A percentile compares a stretch with the other conserved stretches of the same genome.
Conservation (phyloP, 2,888 invertebrate species). For the Cremastobaeus sp. region DNA sequence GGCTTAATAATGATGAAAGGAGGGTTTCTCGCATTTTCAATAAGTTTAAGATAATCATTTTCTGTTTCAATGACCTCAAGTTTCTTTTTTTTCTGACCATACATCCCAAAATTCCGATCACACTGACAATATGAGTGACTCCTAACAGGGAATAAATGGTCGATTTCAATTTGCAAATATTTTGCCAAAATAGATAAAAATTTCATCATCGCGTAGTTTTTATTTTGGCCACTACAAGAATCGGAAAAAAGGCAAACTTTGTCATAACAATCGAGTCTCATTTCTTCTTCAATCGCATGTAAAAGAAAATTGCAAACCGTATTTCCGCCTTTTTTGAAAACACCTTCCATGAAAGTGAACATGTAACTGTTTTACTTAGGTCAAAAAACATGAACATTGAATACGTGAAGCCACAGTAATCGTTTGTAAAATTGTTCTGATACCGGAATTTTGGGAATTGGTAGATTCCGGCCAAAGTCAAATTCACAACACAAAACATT, state of each 20-base stretch:
- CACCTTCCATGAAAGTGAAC: slow-evolving; percentile 39
- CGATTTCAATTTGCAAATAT: slow-evolving; percentile 46
- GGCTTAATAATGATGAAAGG: background rate
- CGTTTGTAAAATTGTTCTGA: slow-evolving; percentile 37
- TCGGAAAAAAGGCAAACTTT: slow-evolving; percentile 56
- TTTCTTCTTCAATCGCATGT: slow-evolving; percentile 44
- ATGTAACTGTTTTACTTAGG: slow-evolving; percentile 36
- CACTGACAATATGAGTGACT: slow-evolving; percentile 58
- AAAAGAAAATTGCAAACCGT: slow-evolving; percentile 38
- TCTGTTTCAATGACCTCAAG: background rate
- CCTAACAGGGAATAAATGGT: slow-evolving; percentile 52
- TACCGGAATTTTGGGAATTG: slow-evolving; percentile 48
- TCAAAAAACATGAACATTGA: slow-evolving; percentile 52
- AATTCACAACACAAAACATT: slow-evolving; percentile 30
- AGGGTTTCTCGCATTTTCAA: background rate
- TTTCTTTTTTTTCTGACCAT: slow-evolving; percentile 13
- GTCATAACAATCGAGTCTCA: slow-evolving; percentile 4
- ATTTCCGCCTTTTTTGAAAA: slow-evolving; percentile 45
- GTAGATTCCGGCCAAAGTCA: slow-evolving; percentile 46
- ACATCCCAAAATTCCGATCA: slow-evolving; percentile 58
- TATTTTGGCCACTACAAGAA: slow-evolving; percentile 53
- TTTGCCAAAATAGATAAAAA: slow-evolving; percentile 36
- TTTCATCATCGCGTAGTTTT: slow-evolving; percentile 28
- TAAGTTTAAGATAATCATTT: background rate
- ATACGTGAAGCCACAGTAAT: slow-evolving; percentile 28